A percentile compares a stretch with the other conserved stretches of the same genome.
Conservation (phyloP, 1,140 invertebrate genomes). For the Drosophila nebulosa region DNA sequence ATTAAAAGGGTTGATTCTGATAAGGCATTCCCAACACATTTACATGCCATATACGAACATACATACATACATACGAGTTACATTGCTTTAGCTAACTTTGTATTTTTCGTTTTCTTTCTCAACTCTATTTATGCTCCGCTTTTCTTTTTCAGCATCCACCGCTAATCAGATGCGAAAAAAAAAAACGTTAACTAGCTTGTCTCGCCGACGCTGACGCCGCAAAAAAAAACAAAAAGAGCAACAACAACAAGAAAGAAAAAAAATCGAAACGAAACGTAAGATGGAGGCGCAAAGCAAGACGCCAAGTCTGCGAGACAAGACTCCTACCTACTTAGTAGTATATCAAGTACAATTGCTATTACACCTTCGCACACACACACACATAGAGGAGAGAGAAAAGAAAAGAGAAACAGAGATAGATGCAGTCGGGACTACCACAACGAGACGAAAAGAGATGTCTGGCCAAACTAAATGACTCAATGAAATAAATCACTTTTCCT, state of each 20-base stretch:
- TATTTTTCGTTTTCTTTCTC: not conserved
- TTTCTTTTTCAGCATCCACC: conserved; percentile 26
- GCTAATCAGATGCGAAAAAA: conserved; percentile 43
- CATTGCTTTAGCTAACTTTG: not conserved
- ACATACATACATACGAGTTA: conserved; percentile 16
- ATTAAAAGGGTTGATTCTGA: not conserved
- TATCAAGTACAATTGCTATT: conserved; percentile 43
- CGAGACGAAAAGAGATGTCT: conserved; percentile 13
- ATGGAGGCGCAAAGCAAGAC: conserved; percentile 7
- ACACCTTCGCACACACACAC: conserved; percentile 39
- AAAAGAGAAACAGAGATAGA: not conserved
- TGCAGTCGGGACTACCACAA: not conserved
- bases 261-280: conserved; percentile 19
- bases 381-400: not conserved
- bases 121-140: conserved; percentile 24
- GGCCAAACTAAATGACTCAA: conserved; percentile 48
- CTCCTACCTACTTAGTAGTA: not conserved
- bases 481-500: conserved; percentile 29
- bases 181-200: conserved; percentile 39
- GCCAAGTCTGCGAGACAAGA: not conserved
- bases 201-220: conserved; percentile 69
- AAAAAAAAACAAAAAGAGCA: conserved; percentile 47
- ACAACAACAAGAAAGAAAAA: conserved; percentile 26
- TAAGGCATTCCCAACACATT: not conserved
- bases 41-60: conserved; percentile 15